Base-by-base conservation (phyloP, 2,888 invertebrate genomes). In the Mactromeris polynyma region DNA sequence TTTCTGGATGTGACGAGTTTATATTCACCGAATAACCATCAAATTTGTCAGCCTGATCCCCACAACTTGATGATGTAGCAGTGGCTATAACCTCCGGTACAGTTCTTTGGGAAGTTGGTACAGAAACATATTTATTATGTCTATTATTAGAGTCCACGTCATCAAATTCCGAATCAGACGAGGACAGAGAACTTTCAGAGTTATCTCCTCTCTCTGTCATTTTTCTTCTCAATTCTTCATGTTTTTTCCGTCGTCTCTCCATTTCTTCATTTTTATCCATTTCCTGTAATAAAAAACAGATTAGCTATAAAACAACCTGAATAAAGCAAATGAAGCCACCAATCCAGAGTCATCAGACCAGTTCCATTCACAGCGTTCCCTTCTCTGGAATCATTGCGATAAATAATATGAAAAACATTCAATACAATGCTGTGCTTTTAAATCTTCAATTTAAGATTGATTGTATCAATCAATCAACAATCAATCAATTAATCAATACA, bases 201-300 rank as follows among this genome's bases (percentile, higher is more conserved):
- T 79, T 73, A 46, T 89, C 89, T 51, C 86, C 93, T 40, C 93
- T 94, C 38, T 93, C 93, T 21, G 93, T 92, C 58, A 95, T 92
- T 40, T 90, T 87, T 64, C 94, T 93, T 7, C 96, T 88, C 91
- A 95, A 93, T 51, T 94, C 93, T 84, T 95, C 95, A 81, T 95
- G 93, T 81, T 95, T 95, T 40, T 90, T 91, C 40, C 95, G 86
- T 31, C 95, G 86, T 54, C 89, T 92, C 82, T 95, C 95, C 81
- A 92, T 89, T 81, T 94, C 93, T 31, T 92, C 88, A 88, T 92
- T 93, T 58, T 87, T 93, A 79, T 94, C 93, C 31, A 89, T 87
- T 64, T 92, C 94, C 95, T 95, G 79, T 6, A 87, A 91, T 79
- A 83, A 14, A 7, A 81, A 81, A 33, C 73, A 42, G 19, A 58